Conservation (phyloP, 2,888 invertebrate species). For the Leptura quadrifasciata region DNA sequence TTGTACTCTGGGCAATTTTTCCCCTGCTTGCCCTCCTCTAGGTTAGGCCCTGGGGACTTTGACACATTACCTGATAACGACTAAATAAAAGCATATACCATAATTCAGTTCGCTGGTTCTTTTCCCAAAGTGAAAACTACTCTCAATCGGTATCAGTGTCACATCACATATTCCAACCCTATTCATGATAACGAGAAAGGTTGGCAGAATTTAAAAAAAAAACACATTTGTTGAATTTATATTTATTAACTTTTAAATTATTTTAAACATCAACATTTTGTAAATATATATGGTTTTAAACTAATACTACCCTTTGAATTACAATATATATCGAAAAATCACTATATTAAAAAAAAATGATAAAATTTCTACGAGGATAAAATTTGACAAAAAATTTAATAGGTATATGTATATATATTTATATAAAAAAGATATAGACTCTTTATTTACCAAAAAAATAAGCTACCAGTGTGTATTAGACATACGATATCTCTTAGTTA, state of each 20-base stretch:
- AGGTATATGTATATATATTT: slow-evolving; percentile 20
- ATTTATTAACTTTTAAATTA: slow-evolving; percentile 51
- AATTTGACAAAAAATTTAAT: slow-evolving; percentile 13
- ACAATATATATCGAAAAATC: slow-evolving; percentile 31
- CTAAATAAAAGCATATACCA: no score
- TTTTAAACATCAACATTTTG: slow-evolving; percentile 55
- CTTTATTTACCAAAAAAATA: slow-evolving; percentile 38
- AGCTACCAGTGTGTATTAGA: slow-evolving; percentile 41
- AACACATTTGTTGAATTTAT: slow-evolving; percentile 38
- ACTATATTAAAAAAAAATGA: slow-evolving; percentile 27
- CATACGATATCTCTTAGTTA: slow-evolving; percentile 31
- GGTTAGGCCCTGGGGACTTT: no score
- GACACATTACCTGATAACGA: no score
- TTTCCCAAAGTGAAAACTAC: no score
- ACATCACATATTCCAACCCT: no score
- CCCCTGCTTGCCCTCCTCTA: no score
- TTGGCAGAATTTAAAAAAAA: not conserved
- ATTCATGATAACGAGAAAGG: no score
- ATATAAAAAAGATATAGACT: slow-evolving; percentile 37
- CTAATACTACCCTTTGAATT: slow-evolving; percentile 33
- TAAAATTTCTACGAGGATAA: slow-evolving; percentile 38
- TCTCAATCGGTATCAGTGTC: no score
- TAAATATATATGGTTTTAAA: slow-evolving; percentile 48
- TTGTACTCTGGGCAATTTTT: no score
- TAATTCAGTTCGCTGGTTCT: no score